Conservation (phyloP, 2,888 invertebrate genomes). For the Leucophora obtusa region DNA sequence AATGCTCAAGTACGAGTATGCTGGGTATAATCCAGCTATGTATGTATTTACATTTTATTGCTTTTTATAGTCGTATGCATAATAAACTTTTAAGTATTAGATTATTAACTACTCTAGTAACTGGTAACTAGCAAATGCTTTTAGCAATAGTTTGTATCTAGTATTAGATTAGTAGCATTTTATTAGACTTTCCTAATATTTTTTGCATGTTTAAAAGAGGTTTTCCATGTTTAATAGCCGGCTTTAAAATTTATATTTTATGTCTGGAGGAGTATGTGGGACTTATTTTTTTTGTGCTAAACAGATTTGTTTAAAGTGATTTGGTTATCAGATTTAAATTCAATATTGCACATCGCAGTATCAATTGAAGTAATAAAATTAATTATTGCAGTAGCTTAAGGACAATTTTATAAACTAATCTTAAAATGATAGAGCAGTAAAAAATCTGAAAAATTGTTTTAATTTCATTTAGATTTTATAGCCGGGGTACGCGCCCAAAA, state of each 20-base stretch:
- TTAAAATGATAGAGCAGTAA: too few relatives aligned
- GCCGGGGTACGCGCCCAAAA: too few relatives aligned
- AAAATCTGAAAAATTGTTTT: too few relatives aligned
- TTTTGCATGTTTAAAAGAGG: background rate
- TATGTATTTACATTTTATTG: conserved; percentile 54
- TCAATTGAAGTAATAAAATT: background rate
- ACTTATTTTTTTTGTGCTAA: background rate
- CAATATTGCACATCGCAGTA: background rate
- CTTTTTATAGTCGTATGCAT: conserved; percentile 35
- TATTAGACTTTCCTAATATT: background rate
- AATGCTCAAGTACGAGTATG: too few relatives aligned
- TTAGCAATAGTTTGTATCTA: background rate
- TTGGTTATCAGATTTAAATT: background rate
- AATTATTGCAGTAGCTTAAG: background rate
- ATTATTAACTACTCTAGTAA: conserved; percentile 41
- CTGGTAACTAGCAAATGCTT: background rate
- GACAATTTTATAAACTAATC: background rate
- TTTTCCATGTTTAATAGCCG: background rate
- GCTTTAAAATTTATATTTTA: conserved; percentile 3
- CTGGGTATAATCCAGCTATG: background rate
- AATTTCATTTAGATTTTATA: too few relatives aligned
- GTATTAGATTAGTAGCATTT: background rate
- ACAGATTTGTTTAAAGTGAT: background rate
- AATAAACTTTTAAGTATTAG: conserved; percentile 43
- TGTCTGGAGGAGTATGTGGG: background rate